A percentile compares a stretch with the other conserved stretches of the same genome.
Evolutionary conservation across 2,888 invertebrate genomes (phyloP).

Genomic region (Cerastoderma edule): DNA sequence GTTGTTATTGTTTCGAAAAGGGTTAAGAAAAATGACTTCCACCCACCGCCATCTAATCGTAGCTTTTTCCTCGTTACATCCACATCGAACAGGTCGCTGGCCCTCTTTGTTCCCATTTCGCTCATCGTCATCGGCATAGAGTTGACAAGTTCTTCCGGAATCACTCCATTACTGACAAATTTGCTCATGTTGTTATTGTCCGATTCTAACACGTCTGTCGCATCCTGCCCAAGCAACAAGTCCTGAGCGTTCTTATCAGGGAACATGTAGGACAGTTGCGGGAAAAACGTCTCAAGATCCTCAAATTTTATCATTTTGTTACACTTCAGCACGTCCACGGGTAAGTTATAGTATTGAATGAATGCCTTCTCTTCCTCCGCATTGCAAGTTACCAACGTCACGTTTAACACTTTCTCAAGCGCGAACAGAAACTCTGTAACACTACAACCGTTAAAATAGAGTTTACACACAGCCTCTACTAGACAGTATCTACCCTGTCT

Average conservation of each 20-base stretch:
- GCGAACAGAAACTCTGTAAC: slow-evolving; percentile 79
- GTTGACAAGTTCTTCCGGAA: slow-evolving; percentile 42
- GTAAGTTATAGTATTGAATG: slow-evolving; percentile 80
- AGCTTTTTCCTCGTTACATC: slow-evolving; percentile 2
- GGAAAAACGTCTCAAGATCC: slow-evolving; percentile 77
- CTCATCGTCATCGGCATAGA: slow-evolving; percentile 38
- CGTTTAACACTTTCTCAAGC: slow-evolving; percentile 76
- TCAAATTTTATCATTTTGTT: slow-evolving; percentile 79
- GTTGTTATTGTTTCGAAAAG: no score
- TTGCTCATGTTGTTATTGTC: slow-evolving; percentile 32
- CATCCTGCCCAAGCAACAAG: slow-evolving; percentile 8
- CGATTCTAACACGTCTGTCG: neutral
- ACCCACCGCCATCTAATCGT: slow-evolving; percentile 6
- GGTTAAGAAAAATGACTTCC: neutral
- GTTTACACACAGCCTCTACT: slow-evolving; percentile 80
- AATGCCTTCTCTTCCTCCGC: slow-evolving; percentile 79
- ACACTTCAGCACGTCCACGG: slow-evolving; percentile 79
- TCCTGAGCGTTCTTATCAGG: slow-evolving; percentile 59
- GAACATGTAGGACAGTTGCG: slow-evolving; percentile 79
- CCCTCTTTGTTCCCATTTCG: slow-evolving; percentile 19
- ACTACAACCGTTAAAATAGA: slow-evolving; percentile 79
- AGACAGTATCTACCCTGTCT: slow-evolving; percentile 76
- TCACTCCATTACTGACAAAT: slow-evolving; percentile 22
- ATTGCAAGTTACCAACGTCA: slow-evolving; percentile 75
- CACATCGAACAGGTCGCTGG: neutral